Base-by-base conservation (phyloP, 2,113 vertebrate genomes). In the Campylomormyrus tamandua region DNA sequence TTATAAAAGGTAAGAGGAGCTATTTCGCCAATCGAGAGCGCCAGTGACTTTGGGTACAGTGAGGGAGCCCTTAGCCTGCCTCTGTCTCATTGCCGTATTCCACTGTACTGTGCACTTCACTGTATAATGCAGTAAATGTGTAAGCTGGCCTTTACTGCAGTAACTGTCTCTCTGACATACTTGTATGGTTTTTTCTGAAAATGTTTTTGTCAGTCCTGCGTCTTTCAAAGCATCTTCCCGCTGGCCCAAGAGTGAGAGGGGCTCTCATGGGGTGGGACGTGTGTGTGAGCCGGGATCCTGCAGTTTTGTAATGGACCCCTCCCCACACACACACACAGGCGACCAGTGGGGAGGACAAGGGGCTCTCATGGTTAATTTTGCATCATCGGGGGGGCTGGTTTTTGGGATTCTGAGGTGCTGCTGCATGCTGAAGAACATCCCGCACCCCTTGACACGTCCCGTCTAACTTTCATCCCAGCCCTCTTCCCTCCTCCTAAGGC, bases 1-100 rank as follows among this genome's bases (percentile, higher is more conserved):
- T 95, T 98, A 98, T 95, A 98, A 95, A 95, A 97, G 98, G 98
- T 99, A 98, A 94, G 97, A 52, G 85, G 91, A 27, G 13, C 31
- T 85, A 46, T 62, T 5, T 62, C 11, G 19, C 24, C 74, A 24
- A 0, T 7, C 56, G 24, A 45, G 42, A 13, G 46, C 8, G 8
- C 5, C 19, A 35, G 70, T 77, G 35, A 80, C 5, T 80, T 80
- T 19, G 13, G 13, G 74, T 17, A 2, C 74, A 42, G 35, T 19
- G 17, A 42, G 74, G 31, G 35, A 80, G 13, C 74, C 13, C 35
- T 39, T 17, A 74, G 27, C 10, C 27, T 15, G 70, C n/a, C 21
- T 62, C 48, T 42, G 48, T 24, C 46, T 11, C n/a, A n/a, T 35
- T n/a, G 49, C 21, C 8, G 5, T 31, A 19, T 42, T 48, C 3